Evolutionary conservation across 2,797 vertebrate genomes (phyloP).

Genomic region (Corythornis leucogaster): DNA sequence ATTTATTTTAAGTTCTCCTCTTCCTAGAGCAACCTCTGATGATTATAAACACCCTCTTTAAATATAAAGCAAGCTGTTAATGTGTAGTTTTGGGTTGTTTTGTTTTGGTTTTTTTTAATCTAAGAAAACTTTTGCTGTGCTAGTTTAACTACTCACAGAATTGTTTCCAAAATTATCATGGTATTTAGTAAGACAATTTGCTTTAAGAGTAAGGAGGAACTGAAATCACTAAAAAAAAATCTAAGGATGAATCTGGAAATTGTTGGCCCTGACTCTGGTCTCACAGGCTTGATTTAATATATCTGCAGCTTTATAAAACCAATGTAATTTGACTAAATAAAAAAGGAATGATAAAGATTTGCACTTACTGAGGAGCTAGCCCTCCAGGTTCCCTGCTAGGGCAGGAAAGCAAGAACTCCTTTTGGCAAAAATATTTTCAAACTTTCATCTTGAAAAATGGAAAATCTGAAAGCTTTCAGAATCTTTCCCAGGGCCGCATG

Average conservation of each 20-base stretch:
- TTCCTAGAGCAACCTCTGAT: not conserved
- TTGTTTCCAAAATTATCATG: not conserved
- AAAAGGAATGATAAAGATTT: not conserved
- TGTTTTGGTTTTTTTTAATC: not conserved
- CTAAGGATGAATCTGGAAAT: not conserved
- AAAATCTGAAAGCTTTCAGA: not conserved
- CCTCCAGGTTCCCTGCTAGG: not conserved
- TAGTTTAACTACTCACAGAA: rapidly evolving
- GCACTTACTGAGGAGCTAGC: not conserved
- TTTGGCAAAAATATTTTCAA: rapidly evolving
- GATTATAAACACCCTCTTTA: not conserved
- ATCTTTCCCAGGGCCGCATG: not conserved
- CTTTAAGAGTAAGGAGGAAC: not conserved
- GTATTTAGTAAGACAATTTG: not conserved
- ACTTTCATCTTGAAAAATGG: not conserved
- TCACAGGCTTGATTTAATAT: not conserved
- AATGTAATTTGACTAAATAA: not conserved
- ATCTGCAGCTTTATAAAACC: not conserved
- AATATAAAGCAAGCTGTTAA: not conserved
- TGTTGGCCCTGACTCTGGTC: not conserved
- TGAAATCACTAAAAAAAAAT: not conserved
- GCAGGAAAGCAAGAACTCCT: not conserved
- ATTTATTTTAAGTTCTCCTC: not conserved
- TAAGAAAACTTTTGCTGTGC: not conserved
- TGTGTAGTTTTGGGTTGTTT: no score